Evolutionary conservation across 1,140 invertebrate species (phyloP), one percentile per base, ranked within the genome.

Genomic region (Drosophila pallidifrons): DNA sequence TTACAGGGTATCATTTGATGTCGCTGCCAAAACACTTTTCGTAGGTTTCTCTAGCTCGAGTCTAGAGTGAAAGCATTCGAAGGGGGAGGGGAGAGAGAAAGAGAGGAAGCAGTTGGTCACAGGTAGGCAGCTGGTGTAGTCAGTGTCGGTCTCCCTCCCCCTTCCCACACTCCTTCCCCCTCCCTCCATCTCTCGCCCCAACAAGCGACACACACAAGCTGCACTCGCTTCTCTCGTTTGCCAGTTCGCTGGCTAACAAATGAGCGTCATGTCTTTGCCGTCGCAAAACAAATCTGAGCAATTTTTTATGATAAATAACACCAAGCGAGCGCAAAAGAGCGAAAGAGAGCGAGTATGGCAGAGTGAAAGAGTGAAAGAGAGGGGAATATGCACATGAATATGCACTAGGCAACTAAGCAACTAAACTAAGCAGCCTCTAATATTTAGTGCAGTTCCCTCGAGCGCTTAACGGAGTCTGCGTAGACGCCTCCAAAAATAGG

Each of bases 291-390:
- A 89, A 89, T 89, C 85, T 89, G 77, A 81, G 86, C 85, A 81
- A 89, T 89, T 89, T 89, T 89, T 89, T 89, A 89, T 89, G 85
- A 89, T 89, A 89, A 89, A 89, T 90, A 89, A 90, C 85, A 85
- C 75, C 78, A 60, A 25, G 65, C 51, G 15, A 47, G 63, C 16
- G 46, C 51, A 47, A 68, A 20, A 52, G 30, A 47, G 16, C 10
- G 15, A 59, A n/a, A 35, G 20, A 38, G 11, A 54, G 51, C 5
- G n/a, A 10, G n/a, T 32, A 25, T 25, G 20, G 20, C 47, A n/a
- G 51, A 47, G 35, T 7, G 6, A 63, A 20, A 46, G 30, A 13
- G 20, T 30, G 46, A 51, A 7, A 45, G 6, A 20, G 32, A 61
- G 32, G 3, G 60, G 47, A 10, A 57, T 25, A 25, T 25, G 20